A percentile compares a stretch with the other conserved stretches of the same genome.
Evolutionary conservation across 35 echinoderm and acorn worm genomes (phyloP).

Genomic region (Ptychodera flava): DNA sequence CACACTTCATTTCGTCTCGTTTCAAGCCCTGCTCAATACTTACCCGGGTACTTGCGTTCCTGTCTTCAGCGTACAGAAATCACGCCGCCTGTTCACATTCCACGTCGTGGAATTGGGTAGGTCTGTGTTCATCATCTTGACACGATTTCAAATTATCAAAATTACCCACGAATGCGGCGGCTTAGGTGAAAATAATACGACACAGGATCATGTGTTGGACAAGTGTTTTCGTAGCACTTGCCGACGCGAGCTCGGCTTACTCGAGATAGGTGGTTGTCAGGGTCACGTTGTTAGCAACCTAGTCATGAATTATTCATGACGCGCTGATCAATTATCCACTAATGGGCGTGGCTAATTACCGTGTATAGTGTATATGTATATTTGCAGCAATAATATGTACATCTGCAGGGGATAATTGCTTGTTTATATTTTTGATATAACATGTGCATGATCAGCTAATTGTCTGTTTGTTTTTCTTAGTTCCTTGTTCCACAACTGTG

Average conservation of each 20-base stretch:
- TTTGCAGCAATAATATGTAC: too few relatives aligned
- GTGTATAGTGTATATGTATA: too few relatives aligned
- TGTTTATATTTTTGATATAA: too few relatives aligned
- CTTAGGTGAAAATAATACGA: background rate
- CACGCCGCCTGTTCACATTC: slow-evolving; percentile 86
- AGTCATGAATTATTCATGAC: background rate
- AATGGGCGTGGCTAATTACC: too few relatives aligned
- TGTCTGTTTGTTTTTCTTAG: too few relatives aligned
- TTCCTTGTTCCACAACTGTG: too few relatives aligned
- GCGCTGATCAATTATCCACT: too few relatives aligned
- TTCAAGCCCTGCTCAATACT: too few relatives aligned
- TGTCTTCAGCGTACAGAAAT: slow-evolving; percentile 56
- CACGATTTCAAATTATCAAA: slow-evolving; percentile 3
- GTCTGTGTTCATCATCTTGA: slow-evolving; percentile 99
- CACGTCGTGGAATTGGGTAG: slow-evolving; percentile 98
- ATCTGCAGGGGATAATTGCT: too few relatives aligned
- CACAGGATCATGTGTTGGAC: background rate
- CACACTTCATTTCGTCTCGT: too few relatives aligned
- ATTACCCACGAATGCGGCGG: too few relatives aligned
- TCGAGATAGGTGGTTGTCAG: background rate
- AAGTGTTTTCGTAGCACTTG: background rate
- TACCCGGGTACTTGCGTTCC: slow-evolving; percentile 98
- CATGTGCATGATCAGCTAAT: too few relatives aligned
- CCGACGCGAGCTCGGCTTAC: background rate
- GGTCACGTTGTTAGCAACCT: background rate